phyloP scores from a whole-genome alignment of 2,113 vertebrate species.

The Guaruba guarouba region DNA sequence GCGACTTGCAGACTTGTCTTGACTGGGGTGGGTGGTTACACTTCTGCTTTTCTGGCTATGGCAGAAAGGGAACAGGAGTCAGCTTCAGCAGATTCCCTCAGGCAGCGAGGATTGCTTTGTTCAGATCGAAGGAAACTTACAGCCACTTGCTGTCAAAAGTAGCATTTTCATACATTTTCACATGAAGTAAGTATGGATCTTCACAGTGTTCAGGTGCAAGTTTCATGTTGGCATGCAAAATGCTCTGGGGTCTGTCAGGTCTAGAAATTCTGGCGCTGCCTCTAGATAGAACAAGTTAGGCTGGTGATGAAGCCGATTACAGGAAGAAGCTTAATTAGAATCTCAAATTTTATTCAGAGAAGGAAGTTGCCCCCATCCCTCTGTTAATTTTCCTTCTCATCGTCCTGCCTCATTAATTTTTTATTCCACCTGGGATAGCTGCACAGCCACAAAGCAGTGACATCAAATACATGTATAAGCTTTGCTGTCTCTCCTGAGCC shows the following conservation, averaged over 20 bases:
- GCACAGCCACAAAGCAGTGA: neutral
- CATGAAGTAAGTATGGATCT: neutral
- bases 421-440: neutral
- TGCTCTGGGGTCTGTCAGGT: neutral
- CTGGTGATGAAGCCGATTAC: neutral
- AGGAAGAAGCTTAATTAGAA: neutral
- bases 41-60: neutral
- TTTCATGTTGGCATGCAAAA: neutral
- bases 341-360: neutral
- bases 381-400: neutral
- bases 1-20: neutral
- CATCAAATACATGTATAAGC: neutral
- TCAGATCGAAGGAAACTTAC: neutral
- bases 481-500: neutral
- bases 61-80: neutral
- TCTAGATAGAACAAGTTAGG: neutral
- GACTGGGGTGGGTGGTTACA: neutral
- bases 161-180: neutral
- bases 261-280: neutral
- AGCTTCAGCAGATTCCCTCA: neutral
- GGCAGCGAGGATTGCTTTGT: accelerated
- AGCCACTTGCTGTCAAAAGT: neutral
- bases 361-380: neutral
- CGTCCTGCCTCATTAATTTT: neutral
- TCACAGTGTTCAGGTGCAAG: neutral